phyloP scores from a whole-genome alignment of 2,797 vertebrate genomes.

The Borostomias antarcticus region DNA sequence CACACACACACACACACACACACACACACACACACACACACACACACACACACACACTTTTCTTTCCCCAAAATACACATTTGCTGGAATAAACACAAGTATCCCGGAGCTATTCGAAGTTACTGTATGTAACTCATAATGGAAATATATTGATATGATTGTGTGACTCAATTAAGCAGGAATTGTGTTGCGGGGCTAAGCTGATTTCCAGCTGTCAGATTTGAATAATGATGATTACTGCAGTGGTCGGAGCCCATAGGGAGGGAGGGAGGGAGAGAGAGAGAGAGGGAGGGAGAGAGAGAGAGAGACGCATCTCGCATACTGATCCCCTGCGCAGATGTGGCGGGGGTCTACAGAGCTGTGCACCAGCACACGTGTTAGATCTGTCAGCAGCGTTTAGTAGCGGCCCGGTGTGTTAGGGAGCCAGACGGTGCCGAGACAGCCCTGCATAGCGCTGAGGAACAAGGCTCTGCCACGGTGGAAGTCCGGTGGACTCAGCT shows the following conservation, averaged over 20 bases:
- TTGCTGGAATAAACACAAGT: conserved; percentile 2
- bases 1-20: not conserved
- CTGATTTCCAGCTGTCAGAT: conserved; percentile 64
- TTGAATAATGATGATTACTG: conserved; percentile 61
- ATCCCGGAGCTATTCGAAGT: conserved; percentile 24
- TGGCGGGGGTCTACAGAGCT: no score
- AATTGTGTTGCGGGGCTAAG: conserved; percentile 45
- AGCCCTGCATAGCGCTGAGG: not conserved
- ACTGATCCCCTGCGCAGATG: conserved; percentile 37
- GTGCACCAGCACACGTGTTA: no score
- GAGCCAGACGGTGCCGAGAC: not conserved
- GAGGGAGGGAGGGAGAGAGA: no score
- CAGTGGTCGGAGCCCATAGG: conserved; percentile 43
- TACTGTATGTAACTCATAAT: conserved; percentile 32
- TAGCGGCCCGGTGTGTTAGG: no score
- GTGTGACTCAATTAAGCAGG: conserved; percentile 61
- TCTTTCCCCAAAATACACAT: not conserved
- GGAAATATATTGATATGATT: conserved; percentile 51
- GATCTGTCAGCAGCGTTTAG: no score
- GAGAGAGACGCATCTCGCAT: conserved; percentile 43
- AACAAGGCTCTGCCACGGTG: no score
- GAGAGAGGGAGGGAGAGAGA: no score
- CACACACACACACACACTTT: not conserved
- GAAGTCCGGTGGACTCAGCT: no score
- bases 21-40: not conserved